Evolutionary conservation across 1,140 invertebrate genomes (phyloP), one percentile per base, ranked within the genome.

Genomic region (Drosophila lacteicornis): DNA sequence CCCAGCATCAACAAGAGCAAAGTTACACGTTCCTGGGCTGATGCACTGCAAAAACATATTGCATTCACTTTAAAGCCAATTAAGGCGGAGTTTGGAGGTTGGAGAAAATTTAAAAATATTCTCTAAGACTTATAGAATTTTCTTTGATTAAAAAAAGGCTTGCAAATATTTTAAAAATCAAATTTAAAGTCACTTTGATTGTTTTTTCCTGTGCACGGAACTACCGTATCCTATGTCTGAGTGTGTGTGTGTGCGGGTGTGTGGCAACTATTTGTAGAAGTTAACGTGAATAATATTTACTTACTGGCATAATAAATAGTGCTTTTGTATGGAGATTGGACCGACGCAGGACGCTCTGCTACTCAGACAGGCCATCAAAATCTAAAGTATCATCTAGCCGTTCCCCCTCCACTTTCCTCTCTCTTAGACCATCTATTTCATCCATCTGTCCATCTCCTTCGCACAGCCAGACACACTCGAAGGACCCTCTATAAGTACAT

Each of bases 201-300:
- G 17, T 51, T 62, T 42, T n/a, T 55, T 1, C 8, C 4, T 62
- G 47, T 69, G 33, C 7, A 19, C 0, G 15, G 3, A 4, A n/a
- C 15, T 13, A 7, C n/a, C 13, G 47, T 40, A 19, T 27, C 56
- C 50, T 65, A 36, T 17, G 25, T 22, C 36, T 45, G 30, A 22
- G 22, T 57, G 19, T 57, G 25, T 40, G 59, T 47, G 25, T 36
- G 50, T 19, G 36, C 7, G 17, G 4, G 46, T 4, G 43, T 71
- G 36, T 61, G 43, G 30, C 25, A 77, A 74, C 60, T 84, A 81
- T 85, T 88, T 88, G 81, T 75, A 75, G 66, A 90, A 84, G 85
- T 88, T 88, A 85, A 88, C 81, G 78, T 83, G 69, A 81, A 90
- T 85, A 88, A 90, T 87, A 88, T 88, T 88, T 88, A 90, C 84